Evolutionary conservation across 2,113 vertebrate species (phyloP).

Genomic region (Pampusana beccarii): DNA sequence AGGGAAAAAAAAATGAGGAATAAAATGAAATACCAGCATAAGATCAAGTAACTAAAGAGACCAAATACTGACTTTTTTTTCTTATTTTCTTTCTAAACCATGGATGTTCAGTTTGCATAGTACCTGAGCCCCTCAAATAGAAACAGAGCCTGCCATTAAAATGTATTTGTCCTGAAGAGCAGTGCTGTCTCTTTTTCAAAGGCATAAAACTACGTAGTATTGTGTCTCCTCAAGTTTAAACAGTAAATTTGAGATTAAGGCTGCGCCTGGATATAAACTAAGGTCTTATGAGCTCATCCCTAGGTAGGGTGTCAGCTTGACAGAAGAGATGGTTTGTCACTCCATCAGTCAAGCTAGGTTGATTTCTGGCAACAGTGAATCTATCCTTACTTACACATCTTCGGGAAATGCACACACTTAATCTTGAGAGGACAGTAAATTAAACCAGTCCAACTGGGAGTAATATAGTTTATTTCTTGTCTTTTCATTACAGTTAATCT

Average conservation of each 20-base stretch:
- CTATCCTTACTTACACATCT: neutral
- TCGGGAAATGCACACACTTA: neutral
- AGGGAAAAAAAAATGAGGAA: neutral
- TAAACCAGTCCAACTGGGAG: neutral
- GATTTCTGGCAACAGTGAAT: neutral
- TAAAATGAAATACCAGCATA: neutral
- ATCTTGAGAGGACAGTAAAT: neutral
- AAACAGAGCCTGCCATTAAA: neutral
- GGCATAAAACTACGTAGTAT: neutral
- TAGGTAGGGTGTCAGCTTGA: neutral
- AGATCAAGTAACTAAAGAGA: neutral
- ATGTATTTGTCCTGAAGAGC: neutral
- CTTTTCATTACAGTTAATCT: neutral
- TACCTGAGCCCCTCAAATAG: neutral
- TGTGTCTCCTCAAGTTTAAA: neutral
- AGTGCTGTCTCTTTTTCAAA: neutral
- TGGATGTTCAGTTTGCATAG: neutral
- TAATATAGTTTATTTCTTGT: neutral
- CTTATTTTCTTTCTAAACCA: neutral
- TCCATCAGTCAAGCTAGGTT: neutral
- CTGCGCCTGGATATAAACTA: neutral
- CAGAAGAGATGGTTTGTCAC: neutral
- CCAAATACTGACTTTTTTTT: neutral
- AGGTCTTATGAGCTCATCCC: neutral
- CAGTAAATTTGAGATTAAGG: neutral